A percentile compares a stretch with the other conserved stretches of the same genome.
These are phyloP conservation scores for Papilio elwesi DNA, from an alignment of 2,888 invertebrate genomes.

Conservation along the genomic window DNA sequence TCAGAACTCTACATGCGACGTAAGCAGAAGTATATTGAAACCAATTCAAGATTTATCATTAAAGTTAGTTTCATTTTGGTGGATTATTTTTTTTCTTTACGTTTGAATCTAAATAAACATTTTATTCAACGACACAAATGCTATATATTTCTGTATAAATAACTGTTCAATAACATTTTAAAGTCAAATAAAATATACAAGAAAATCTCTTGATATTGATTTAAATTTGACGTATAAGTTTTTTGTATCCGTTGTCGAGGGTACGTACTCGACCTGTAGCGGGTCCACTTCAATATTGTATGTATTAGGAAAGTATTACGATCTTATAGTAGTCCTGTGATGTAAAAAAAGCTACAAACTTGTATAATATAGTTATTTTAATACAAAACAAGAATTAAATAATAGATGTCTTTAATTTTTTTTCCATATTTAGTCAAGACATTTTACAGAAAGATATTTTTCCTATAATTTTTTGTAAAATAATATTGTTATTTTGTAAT, in stretches of 20 bases:
- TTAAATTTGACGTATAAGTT: slow-evolving; percentile 26
- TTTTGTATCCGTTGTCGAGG: slow-evolving; percentile 28
- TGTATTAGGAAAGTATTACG: slow-evolving; percentile 10
- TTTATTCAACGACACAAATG: too few relatives aligned
- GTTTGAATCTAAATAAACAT: too few relatives aligned
- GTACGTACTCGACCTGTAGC: slow-evolving; percentile 26
- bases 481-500: too few relatives aligned
- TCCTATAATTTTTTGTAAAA: too few relatives aligned
- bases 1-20: slow-evolving; percentile 10
- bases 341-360: background rate
- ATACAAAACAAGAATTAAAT: too few relatives aligned
- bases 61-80: background rate
- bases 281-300: slow-evolving; percentile 15
- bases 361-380: background rate
- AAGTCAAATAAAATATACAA: background rate
- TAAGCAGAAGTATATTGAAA: slow-evolving; percentile 19
- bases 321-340: background rate
- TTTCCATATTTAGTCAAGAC: too few relatives aligned
- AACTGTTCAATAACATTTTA: too few relatives aligned
- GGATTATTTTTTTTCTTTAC: too few relatives aligned
- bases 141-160: too few relatives aligned
- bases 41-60: slow-evolving; percentile 7
- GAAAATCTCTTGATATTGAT: background rate
- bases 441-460: too few relatives aligned
- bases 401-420: too few relatives aligned